Evolutionary conservation across 1,140 invertebrate species (phyloP).

Genomic region (Pogonomyrmex barbatus): DNA sequence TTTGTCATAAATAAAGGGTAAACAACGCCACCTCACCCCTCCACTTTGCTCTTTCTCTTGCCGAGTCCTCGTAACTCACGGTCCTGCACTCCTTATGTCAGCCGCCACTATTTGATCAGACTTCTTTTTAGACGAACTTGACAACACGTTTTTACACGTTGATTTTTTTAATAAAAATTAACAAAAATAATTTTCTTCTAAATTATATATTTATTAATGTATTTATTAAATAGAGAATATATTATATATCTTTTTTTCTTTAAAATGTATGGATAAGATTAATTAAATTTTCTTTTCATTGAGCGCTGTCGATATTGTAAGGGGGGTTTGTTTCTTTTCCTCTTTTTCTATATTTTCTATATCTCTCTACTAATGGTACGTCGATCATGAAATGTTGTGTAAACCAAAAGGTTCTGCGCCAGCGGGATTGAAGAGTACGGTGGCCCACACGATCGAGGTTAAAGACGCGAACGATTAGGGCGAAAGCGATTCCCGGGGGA

Average conservation of each 20-base stretch:
- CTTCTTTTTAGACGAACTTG: conserved; percentile 55
- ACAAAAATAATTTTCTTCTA: not conserved
- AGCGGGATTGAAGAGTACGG: conserved; percentile 21
- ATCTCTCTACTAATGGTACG: not conserved
- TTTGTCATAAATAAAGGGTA: conserved; percentile 85
- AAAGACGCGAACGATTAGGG: conserved; percentile 75
- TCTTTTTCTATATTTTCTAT: not conserved
- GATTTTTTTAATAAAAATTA: conserved; percentile 4
- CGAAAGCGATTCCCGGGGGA: conserved; percentile 77
- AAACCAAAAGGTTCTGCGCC: conserved; percentile 61
- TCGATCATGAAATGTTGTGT: conserved; percentile 34
- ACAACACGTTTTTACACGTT: conserved; percentile 13
- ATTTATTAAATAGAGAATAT: too few relatives aligned
- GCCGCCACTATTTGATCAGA: conserved; percentile 63
- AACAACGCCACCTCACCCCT: conserved; percentile 78
- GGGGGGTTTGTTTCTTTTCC: not conserved
- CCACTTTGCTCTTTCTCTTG: conserved; percentile 57
- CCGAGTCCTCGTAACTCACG: conserved; percentile 72
- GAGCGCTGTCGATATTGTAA: not conserved
- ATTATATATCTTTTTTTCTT: not conserved
- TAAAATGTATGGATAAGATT: not conserved
- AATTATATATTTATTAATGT: too few relatives aligned
- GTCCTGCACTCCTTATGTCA: conserved; percentile 60
- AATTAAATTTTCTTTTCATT: not conserved
- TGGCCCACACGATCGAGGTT: conserved; percentile 37